Evolutionary conservation across 2,113 vertebrate genomes (phyloP), one percentile per base, ranked within the genome.

Genomic region (Maccullochella peelii): DNA sequence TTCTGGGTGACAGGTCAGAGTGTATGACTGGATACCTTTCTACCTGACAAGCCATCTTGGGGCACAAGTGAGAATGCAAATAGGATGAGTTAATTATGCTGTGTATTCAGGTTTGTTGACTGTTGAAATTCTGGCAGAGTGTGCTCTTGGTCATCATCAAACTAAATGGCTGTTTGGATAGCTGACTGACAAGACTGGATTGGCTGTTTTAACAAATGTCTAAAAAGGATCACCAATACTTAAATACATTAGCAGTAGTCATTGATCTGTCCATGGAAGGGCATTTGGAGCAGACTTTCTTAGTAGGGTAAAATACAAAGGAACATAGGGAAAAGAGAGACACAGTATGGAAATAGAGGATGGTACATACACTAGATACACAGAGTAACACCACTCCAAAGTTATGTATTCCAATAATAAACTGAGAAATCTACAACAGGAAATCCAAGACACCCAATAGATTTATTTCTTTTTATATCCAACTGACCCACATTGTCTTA

Each of bases 401-500:
- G 55, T 57, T 49, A 74, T n/a, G 14, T 5, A 27, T 20, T 65
- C 65, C 18, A 63, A 61, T 30, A 85, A 65, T 71, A 67, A 38
- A 73, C 18, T 66, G 40, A 66, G 40, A 57, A 21, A 75, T 54
- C 27, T 73, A 77, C 38, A 47, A 73, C 50, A 63, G 52, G 49
- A 86, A 72, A 83, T 75, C 36, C n/a, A 58, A 79, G 71, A 58
- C 16, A 36, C 25, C 7, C 27, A 44, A 42, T 79, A 38, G 36
- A 68, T 59, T 49, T 30, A 57, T 30, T 70, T 67, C 10, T 54
- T 50, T 72, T 42, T 30, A 18, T 54, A 25, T 77, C 67, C 47
- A 63, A 33, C 18, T 85, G 76, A 74, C 75, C 67, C 82, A 80
- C 62, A 77, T 84, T 79, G 77, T 83, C 79, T 85, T 57, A 40